Percentiles rank a stretch among this genome's conserved stretches.
Conservation (phyloP, 2,797 vertebrate genomes). For the Cyclopterus lumpus region DNA sequence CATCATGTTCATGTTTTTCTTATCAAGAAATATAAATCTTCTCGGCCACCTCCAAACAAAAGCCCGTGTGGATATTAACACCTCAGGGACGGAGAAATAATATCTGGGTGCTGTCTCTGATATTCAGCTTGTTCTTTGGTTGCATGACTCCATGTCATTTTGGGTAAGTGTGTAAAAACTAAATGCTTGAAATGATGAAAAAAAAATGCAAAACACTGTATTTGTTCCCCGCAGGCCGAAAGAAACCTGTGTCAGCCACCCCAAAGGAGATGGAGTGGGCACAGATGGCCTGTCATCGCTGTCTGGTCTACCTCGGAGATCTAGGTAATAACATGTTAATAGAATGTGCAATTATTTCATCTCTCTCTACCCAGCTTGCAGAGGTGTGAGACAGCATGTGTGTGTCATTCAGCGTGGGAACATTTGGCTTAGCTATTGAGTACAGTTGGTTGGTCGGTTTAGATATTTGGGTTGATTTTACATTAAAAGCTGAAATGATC, state of each 20-base stretch:
- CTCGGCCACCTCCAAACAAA: not conserved
- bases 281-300: conserved; percentile 97
- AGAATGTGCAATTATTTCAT: conserved; percentile 26
- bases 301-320: conserved; percentile 96
- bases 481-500: not conserved
- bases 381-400: conserved; percentile 49
- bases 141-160: conserved; percentile 25
- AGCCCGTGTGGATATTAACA: not conserved
- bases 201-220: not conserved
- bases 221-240: conserved; percentile 85
- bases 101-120: not conserved
- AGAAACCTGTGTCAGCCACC: conserved; percentile 93
- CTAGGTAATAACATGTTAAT: conserved; percentile 86
- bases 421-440: conserved; percentile 8
- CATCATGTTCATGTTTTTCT: not conserved
- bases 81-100: not conserved
- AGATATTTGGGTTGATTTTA: conserved; percentile 16
- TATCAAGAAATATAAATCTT: not conserved
- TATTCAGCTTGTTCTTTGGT: not conserved
- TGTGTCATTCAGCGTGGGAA: conserved; percentile 51
- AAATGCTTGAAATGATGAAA: conserved; percentile 17
- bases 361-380: conserved; percentile 4
- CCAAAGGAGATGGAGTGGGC: conserved; percentile 99
- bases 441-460: conserved; percentile 16
- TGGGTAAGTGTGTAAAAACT: not conserved